Conservation (phyloP, 2,797 vertebrate genomes). For the Schizopygopsis pylzovi region DNA sequence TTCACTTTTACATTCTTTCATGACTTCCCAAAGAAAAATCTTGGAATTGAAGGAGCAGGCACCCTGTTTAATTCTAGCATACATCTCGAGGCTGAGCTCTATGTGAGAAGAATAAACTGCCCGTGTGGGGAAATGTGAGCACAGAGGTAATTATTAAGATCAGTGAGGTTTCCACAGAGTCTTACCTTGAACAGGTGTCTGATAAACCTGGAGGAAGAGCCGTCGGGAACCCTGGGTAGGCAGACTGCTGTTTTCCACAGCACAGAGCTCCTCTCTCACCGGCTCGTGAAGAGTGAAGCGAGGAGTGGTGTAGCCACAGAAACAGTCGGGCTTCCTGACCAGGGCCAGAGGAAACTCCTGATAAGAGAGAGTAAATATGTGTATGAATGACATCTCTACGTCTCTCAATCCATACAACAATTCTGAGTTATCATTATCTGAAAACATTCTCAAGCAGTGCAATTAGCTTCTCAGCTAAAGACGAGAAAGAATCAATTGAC, state of each 20-base stretch:
- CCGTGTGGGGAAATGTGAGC: not conserved
- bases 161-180: not conserved
- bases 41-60: not conserved
- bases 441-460: constrained; percentile 33
- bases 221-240: constrained; percentile 45
- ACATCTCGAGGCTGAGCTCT: not conserved
- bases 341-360: constrained; percentile 93
- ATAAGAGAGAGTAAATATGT: constrained; percentile 40
- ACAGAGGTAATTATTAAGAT: constrained; percentile 30
- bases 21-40: not conserved
- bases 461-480: constrained; percentile 54
- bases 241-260: constrained; percentile 49
- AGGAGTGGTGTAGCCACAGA: constrained; percentile 86
- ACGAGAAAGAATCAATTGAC: constrained; percentile 45
- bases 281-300: constrained; percentile 76
- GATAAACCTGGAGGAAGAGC: constrained; percentile 86
- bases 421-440: constrained; percentile 48
- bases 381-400: not conserved
- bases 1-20: not conserved
- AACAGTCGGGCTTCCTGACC: constrained; percentile 81
- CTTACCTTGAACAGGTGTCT: constrained; percentile 93
- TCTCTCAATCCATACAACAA: constrained; percentile 32
- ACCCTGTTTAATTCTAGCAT: not conserved
- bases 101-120: constrained; percentile 6
- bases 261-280: constrained; percentile 60